Evolutionary conservation across 1,140 invertebrate genomes (phyloP).

Genomic region (Atopsyche davidsoni): DNA sequence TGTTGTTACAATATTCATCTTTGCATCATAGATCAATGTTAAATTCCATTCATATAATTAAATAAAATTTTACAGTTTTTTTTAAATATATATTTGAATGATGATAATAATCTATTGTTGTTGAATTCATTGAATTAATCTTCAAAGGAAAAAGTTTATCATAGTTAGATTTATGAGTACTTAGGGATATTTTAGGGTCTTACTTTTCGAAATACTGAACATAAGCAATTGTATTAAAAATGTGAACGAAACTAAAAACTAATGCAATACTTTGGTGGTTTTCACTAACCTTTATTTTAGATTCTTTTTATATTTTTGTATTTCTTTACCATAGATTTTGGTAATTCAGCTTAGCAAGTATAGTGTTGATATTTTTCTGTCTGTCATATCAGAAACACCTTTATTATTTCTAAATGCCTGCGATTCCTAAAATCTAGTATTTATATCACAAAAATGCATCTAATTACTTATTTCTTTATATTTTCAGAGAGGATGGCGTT

Average conservation of each 20-base stretch:
- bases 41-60: no score
- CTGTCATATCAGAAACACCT: not conserved
- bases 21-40: no score
- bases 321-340: not conserved
- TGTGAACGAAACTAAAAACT: no score
- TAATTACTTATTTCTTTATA: not conserved
- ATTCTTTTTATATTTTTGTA: not conserved
- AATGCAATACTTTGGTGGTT: no score
- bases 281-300: no score
- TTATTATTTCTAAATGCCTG: no score
- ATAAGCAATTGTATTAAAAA: no score
- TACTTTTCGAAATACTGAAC: no score
- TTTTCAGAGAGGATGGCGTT: conserved; percentile 9
- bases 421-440: not conserved
- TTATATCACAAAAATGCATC: not conserved
- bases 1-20: not conserved
- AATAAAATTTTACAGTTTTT: not conserved
- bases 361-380: not conserved
- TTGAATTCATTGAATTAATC: not conserved
- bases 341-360: not conserved
- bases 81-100: not conserved
- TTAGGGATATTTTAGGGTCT: no score
- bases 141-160: no score
- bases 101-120: not conserved
- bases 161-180: no score